These are phyloP conservation scores for Drosophila malerkotliana DNA, from an alignment of 1,140 invertebrate species.

Conservation along the genomic window DNA sequence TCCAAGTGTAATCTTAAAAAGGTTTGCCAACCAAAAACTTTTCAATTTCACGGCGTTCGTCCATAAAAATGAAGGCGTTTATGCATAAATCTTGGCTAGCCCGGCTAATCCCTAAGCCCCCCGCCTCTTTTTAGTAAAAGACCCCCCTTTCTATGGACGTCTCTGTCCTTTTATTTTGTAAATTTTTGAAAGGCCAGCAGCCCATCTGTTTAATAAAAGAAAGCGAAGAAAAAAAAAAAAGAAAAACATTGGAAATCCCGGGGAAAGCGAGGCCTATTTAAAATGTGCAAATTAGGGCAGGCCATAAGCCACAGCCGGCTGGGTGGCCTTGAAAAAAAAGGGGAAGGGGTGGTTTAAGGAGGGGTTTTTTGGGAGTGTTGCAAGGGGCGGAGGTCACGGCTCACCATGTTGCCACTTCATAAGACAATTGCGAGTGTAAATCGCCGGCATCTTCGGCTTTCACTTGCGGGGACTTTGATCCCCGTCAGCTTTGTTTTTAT, in stretches of 20 bases:
- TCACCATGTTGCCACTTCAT: conserved; percentile 69
- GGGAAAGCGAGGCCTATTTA: conserved; percentile 59
- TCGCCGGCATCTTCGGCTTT: conserved; percentile 42
- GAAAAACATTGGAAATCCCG: conserved; percentile 13
- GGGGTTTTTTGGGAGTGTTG: not conserved
- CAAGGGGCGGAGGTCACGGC: conserved; percentile 1
- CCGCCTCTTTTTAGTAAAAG: not conserved
- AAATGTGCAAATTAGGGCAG: conserved; percentile 80
- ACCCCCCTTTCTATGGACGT: not conserved
- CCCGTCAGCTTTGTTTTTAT: conserved; percentile 50
- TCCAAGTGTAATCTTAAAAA: conserved; percentile 9
- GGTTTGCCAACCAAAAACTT: conserved; percentile 55
- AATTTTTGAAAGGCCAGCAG: conserved; percentile 10
- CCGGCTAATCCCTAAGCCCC: conserved; percentile 57
- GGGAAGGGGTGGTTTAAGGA: not conserved
- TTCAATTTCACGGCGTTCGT: conserved; percentile 65
- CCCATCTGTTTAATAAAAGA: conserved; percentile 68
- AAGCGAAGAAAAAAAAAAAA: not conserved
- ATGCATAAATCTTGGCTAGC: conserved; percentile 72
- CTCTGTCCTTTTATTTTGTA: not conserved
- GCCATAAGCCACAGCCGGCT: conserved; percentile 65
- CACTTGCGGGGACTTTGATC: conserved; percentile 20
- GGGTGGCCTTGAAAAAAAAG: conserved; percentile 20
- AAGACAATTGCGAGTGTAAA: conserved; percentile 75
- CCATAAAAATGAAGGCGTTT: conserved; percentile 72